Evolutionary conservation across 2,113 vertebrate genomes (phyloP).

Genomic region (Esox niger): DNA sequence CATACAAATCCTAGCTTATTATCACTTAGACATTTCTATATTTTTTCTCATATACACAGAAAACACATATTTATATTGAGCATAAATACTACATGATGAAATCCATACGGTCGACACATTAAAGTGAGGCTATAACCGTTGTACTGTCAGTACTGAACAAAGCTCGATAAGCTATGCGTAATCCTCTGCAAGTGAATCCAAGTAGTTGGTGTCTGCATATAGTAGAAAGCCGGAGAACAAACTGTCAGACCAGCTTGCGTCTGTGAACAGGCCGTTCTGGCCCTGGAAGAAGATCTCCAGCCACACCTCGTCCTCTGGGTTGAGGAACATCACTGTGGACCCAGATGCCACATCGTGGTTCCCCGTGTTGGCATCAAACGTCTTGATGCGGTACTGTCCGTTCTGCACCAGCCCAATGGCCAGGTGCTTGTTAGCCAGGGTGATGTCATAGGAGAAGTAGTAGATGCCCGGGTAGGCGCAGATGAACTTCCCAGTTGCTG

Average conservation of each 20-base stretch:
- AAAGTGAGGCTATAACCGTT: not conserved
- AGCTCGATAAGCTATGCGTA: slow-evolving; percentile 55
- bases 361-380: slow-evolving; percentile 95
- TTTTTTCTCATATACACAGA: too few species aligned
- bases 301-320: slow-evolving; percentile 97
- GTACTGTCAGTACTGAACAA: not conserved
- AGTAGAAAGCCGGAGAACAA: slow-evolving; percentile 96
- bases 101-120: not conserved
- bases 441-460: slow-evolving; percentile 97
- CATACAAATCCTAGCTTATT: too few species aligned
- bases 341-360: slow-evolving; percentile 96
- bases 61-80: not conserved
- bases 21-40: too few species aligned
- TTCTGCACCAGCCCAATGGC: slow-evolving; percentile 94
- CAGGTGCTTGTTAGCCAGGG: slow-evolving; percentile 95
- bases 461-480: slow-evolving; percentile 94
- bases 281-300: slow-evolving; percentile 94
- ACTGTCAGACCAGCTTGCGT: slow-evolving; percentile 93
- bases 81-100: not conserved
- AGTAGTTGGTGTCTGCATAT: slow-evolving; percentile 90
- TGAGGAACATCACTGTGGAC: slow-evolving; percentile 88
- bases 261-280: slow-evolving; percentile 94
- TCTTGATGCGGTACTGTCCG: slow-evolving; percentile 90
- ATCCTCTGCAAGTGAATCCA: slow-evolving; percentile 87
- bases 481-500: slow-evolving; percentile 91